Conservation (phyloP, 1,140 invertebrate genomes). For the Euwallacea similis region DNA sequence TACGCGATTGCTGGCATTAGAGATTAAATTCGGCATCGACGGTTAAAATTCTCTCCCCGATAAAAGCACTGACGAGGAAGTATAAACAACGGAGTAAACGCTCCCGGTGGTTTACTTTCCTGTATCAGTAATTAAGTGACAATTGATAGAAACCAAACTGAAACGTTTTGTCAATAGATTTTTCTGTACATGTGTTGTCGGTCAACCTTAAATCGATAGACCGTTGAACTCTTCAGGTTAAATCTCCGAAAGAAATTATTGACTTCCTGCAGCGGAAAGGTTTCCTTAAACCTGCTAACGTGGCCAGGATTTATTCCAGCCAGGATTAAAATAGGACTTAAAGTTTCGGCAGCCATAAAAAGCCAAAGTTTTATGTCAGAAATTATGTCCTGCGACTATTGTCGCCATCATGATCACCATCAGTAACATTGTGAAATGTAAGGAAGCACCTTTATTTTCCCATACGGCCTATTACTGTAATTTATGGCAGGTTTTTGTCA, state of each 20-base stretch:
- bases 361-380: no score
- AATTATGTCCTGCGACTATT: no score
- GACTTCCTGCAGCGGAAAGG: slow-evolving; percentile 25
- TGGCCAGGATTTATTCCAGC: slow-evolving; percentile 22
- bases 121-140: slow-evolving; percentile 2
- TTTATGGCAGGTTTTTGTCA: slow-evolving; percentile 24
- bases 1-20: slow-evolving; percentile 29
- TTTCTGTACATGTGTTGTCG: not conserved
- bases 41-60: slow-evolving; percentile 8
- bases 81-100: slow-evolving; percentile 7
- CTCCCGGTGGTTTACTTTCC: slow-evolving; percentile 1
- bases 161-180: not conserved
- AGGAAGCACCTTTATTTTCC: slow-evolving; percentile 7
- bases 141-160: not conserved
- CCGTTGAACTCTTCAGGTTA: slow-evolving; percentile 29
- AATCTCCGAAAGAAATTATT: slow-evolving; percentile 33
- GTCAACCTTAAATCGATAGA: slow-evolving; percentile 25
- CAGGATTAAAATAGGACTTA: not conserved
- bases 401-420: no score
- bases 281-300: slow-evolving; percentile 20
- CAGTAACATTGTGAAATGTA: no score
- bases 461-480: slow-evolving; percentile 15
- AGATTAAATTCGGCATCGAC: slow-evolving; percentile 30
- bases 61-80: slow-evolving; percentile 2
- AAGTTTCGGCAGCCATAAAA: no score